Percentiles rank a stretch among this genome's conserved stretches.
phyloP scores from a whole-genome alignment of 2,113 vertebrate genomes.

The Gadus macrocephalus region DNA sequence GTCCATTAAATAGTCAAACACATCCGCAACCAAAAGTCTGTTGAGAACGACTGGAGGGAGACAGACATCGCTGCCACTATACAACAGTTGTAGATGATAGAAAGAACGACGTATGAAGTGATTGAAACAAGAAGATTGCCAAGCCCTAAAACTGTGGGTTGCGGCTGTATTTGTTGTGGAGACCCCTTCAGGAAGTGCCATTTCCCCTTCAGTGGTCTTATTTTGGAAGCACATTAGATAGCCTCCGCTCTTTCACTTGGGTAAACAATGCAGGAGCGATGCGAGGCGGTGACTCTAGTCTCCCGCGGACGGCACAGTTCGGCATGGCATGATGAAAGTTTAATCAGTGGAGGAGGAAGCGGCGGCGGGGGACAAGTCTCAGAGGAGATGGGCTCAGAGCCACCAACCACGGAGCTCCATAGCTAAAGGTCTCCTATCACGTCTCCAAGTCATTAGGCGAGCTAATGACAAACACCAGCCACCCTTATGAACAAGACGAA shows the following conservation, averaged over 20 bases:
- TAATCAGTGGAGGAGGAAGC: conserved; percentile 68
- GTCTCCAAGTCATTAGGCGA: conserved; percentile 71
- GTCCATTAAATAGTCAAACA: conserved; percentile 45
- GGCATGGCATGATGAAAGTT: conserved; percentile 60
- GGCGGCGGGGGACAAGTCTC: conserved; percentile 41
- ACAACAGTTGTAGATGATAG: conserved; percentile 39
- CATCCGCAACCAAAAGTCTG: conserved; percentile 16
- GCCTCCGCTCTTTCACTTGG: conserved; percentile 59
- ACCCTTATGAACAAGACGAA: conserved; percentile 40
- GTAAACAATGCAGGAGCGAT: conserved; percentile 60
- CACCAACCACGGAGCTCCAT: conserved; percentile 52
- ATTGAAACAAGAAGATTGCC: conserved; percentile 52
- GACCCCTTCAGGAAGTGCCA: conserved; percentile 45
- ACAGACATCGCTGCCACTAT: conserved; percentile 33
- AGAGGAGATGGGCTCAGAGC: conserved; percentile 43
- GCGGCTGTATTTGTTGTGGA: conserved; percentile 44
- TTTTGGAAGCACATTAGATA: conserved; percentile 63
- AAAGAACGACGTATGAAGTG: conserved; percentile 50
- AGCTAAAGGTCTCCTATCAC: conserved; percentile 65
- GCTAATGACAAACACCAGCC: conserved; percentile 63
- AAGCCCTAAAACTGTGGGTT: conserved; percentile 43
- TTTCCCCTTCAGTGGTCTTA: conserved; percentile 51
- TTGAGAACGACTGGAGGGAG: conserved; percentile 21
- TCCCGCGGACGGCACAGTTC: conserved; percentile 48
- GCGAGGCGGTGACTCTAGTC: conserved; percentile 49